phyloP scores from a whole-genome alignment of 2,888 invertebrate species.

The Philopedon plagiatum region DNA sequence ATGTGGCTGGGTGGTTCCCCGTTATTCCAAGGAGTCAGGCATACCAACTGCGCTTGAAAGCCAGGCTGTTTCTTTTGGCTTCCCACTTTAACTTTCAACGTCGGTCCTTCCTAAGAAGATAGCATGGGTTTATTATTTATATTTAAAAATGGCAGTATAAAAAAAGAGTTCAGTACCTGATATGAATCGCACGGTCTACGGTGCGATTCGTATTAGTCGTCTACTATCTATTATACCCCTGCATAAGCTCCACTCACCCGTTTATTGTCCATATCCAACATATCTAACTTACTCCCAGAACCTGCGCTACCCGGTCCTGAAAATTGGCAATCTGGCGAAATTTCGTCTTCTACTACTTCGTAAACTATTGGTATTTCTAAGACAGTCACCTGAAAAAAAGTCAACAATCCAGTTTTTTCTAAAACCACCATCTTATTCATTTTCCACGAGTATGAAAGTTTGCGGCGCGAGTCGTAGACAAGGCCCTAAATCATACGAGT shows the following conservation, averaged over 20 bases:
- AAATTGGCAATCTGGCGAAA: slow-evolving; percentile 86
- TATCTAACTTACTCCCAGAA: slow-evolving; percentile 64
- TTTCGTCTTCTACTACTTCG: slow-evolving; percentile 86
- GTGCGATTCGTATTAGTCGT: too few species aligned
- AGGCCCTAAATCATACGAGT: too few species aligned
- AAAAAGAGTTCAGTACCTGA: too few species aligned
- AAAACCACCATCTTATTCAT: too few species aligned
- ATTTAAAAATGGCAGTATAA: too few species aligned
- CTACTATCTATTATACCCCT: too few species aligned
- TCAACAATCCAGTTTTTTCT: too few species aligned
- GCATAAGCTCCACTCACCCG: too few species aligned
- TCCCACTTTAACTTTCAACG: slow-evolving; percentile 80
- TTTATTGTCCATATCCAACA: slow-evolving; percentile 70
- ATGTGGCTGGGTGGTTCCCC: slow-evolving; percentile 88
- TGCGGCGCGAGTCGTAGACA: too few species aligned
- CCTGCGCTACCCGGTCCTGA: slow-evolving; percentile 66
- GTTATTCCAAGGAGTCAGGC: slow-evolving; percentile 87
- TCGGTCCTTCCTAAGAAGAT: slow-evolving; percentile 56
- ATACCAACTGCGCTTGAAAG: slow-evolving; percentile 96
- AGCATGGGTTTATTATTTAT: neutral
- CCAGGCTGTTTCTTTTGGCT: slow-evolving; percentile 92
- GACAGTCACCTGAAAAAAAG: slow-evolving; percentile 53
- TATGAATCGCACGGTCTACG: too few species aligned
- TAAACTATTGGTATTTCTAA: slow-evolving; percentile 91
- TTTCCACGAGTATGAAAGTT: too few species aligned